Percentiles rank a stretch among this genome's conserved stretches.
Conservation (phyloP, 2,888 invertebrate species). For the Cryptocheilus praepositus region DNA sequence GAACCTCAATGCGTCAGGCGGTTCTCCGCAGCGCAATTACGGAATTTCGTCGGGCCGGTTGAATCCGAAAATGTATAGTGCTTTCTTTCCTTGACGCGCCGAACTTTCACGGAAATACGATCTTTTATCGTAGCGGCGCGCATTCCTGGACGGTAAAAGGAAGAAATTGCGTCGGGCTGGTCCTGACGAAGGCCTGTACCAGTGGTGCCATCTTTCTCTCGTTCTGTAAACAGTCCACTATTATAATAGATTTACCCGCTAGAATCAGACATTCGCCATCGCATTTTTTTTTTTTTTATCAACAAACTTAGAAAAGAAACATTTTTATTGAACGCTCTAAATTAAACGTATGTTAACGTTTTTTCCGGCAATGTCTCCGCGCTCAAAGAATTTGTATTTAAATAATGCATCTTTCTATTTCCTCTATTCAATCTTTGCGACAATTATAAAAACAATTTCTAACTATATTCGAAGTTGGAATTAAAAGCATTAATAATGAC, state of each 20-base stretch:
- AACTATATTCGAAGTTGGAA: neutral
- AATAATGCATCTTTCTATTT: neutral
- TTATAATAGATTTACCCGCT: slow-evolving; percentile 24
- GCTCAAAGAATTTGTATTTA: neutral
- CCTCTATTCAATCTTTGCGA: neutral
- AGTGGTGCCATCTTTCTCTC: slow-evolving; percentile 48
- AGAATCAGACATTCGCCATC: no score
- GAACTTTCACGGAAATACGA: no score
- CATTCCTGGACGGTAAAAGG: neutral
- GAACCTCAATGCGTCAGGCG: no score
- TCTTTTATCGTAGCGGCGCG: no score
- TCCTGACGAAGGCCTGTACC: slow-evolving; percentile 5
- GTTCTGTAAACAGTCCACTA: slow-evolving; percentile 34
- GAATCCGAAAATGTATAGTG: neutral
- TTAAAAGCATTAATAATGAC: neutral
- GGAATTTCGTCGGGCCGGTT: neutral
- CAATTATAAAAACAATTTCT: neutral
- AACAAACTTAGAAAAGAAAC: no score
- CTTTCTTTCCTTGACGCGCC: no score
- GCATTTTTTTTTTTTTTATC: neutral
- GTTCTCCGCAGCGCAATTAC: no score
- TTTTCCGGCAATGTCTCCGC: no score
- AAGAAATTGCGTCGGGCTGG: neutral
- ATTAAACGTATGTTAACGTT: neutral
- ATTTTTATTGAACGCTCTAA: no score